phyloP scores from a whole-genome alignment of 2,797 vertebrate species.

The Arnoldichthys spilopterus region DNA sequence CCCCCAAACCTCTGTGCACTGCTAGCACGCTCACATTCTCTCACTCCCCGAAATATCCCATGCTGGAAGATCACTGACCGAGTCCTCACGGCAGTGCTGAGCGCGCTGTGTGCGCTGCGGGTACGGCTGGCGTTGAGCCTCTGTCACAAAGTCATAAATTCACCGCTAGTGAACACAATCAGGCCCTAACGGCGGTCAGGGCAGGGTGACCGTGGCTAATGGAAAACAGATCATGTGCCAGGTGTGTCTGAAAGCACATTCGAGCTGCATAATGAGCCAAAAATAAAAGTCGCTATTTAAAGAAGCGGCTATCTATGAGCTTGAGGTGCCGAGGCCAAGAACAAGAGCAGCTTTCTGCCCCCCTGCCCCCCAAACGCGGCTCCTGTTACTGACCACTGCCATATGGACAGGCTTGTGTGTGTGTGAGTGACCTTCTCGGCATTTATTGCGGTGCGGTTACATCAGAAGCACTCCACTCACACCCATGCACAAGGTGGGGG shows the following conservation, averaged over 20 bases:
- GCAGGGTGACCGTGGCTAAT: slow-evolving; percentile 31
- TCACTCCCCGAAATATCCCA: neutral
- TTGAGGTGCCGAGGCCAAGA: neutral
- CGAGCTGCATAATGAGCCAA: slow-evolving; percentile 69
- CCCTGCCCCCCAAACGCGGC: neutral
- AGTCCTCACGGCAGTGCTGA: neutral
- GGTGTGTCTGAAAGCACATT: slow-evolving; percentile 53
- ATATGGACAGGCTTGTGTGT: neutral
- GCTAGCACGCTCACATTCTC: too few relatives aligned
- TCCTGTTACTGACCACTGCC: neutral
- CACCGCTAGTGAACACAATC: neutral
- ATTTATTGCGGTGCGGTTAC: neutral
- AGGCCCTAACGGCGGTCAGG: neutral
- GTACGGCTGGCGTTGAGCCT: neutral
- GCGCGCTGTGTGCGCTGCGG: neutral
- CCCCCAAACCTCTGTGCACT: too few relatives aligned
- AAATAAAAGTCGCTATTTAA: slow-evolving; percentile 81
- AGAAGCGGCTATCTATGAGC: slow-evolving; percentile 60
- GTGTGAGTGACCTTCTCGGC: neutral
- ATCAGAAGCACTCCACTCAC: neutral
- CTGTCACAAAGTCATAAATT: neutral
- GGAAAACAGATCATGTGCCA: slow-evolving; percentile 68
- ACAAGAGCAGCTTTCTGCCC: neutral
- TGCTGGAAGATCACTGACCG: neutral
- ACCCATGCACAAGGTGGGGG: neutral